Evolutionary conservation across 1,140 invertebrate species (phyloP).

Genomic region (Zophobas atratus): DNA sequence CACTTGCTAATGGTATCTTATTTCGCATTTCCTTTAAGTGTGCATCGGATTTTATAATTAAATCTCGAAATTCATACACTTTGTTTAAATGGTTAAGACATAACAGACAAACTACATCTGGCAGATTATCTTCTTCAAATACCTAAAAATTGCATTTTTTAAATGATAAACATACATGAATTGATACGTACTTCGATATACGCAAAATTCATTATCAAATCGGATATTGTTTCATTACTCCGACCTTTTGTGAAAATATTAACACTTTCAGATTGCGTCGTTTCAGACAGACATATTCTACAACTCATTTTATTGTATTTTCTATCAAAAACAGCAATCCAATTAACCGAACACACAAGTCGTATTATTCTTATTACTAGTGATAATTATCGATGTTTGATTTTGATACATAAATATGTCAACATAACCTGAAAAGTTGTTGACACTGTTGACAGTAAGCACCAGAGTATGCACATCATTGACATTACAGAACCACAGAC

Average conservation of each 20-base stretch:
- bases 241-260: constrained; percentile 4
- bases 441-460: too few species aligned
- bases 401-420: too few species aligned
- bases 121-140: constrained; percentile 3
- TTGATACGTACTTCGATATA: not conserved
- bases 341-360: too few species aligned
- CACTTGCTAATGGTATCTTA: not conserved
- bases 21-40: not conserved
- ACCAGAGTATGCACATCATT: too few species aligned
- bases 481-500: too few species aligned
- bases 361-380: too few species aligned
- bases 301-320: not conserved
- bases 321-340: not conserved
- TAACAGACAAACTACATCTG: not conserved
- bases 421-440: too few species aligned
- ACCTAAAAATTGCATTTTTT: constrained; percentile 7
- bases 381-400: too few species aligned
- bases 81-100: not conserved
- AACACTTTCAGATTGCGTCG: not conserved
- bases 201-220: constrained; percentile 23
- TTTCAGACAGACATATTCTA: not conserved
- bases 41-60: constrained; percentile 11
- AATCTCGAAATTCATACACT: constrained; percentile 9
- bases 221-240: not conserved
- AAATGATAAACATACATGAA: not conserved